These are phyloP conservation scores for Parelbella ahira DNA, from an alignment of 2,888 invertebrate species.

Conservation along the genomic window DNA sequence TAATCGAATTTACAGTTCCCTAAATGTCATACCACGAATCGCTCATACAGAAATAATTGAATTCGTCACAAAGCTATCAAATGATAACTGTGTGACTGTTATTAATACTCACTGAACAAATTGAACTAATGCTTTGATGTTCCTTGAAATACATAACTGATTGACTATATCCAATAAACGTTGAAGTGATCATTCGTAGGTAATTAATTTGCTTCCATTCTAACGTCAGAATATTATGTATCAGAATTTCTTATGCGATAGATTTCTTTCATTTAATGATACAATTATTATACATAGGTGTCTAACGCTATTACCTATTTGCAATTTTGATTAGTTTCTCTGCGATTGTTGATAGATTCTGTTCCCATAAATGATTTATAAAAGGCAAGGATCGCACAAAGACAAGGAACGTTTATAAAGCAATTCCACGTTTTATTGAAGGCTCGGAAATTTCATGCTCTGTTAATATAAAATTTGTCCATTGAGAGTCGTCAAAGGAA, in stretches of 20 bases:
- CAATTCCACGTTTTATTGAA: neutral
- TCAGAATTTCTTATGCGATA: no score
- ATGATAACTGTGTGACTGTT: conserved; percentile 5
- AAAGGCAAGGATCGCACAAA: no score
- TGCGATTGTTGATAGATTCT: no score
- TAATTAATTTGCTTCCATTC: no score
- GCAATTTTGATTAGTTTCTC: no score
- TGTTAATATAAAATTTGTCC: conserved; percentile 9
- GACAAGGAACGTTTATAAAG: conserved; percentile 3
- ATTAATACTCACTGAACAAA: conserved; percentile 3
- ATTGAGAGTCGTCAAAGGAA: conserved; percentile 11
- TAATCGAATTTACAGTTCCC: conserved; percentile 15
- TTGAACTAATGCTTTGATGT: conserved; percentile 1
- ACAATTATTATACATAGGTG: no score
- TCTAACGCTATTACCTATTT: no score
- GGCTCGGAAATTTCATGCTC: conserved; percentile 3
- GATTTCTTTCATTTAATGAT: no score
- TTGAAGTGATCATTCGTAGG: no score
- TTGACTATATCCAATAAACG: neutral
- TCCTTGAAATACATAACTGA: neutral
- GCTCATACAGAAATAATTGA: conserved; percentile 12
- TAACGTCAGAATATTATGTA: no score
- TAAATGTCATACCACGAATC: conserved; percentile 6
- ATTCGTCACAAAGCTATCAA: conserved; percentile 17
- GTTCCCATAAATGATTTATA: no score